Evolutionary conservation across 2,888 invertebrate species (phyloP).

Genomic region (Lepidochrysops patricia): DNA sequence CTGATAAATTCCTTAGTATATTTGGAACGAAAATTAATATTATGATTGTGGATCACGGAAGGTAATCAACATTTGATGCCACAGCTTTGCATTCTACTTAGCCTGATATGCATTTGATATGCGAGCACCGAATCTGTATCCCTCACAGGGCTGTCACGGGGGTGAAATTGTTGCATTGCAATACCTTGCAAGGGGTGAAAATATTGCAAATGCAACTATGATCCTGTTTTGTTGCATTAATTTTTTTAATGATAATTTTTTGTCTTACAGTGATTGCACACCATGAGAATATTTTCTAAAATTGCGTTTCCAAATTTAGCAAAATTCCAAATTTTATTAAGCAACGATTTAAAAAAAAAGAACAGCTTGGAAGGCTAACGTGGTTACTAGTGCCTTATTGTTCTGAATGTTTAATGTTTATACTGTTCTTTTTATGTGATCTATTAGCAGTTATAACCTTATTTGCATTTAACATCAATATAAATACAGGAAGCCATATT

Average conservation of each 20-base stretch:
- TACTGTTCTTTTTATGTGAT: too few relatives aligned
- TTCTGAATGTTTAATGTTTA: too few relatives aligned
- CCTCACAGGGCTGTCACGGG: neutral
- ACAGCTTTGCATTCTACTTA: neutral
- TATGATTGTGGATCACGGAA: neutral
- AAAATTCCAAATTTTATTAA: too few relatives aligned
- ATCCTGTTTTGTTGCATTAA: neutral
- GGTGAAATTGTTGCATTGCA: neutral
- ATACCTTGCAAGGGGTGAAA: neutral
- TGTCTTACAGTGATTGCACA: too few relatives aligned
- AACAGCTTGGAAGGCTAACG: too few relatives aligned
- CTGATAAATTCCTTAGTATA: neutral
- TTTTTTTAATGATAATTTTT: too few relatives aligned
- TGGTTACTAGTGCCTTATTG: too few relatives aligned
- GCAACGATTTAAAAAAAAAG: too few relatives aligned
- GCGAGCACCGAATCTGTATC: constrained; percentile 3
- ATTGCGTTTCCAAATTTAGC: too few relatives aligned
- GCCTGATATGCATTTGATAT: constrained; percentile 2
- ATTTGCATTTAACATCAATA: neutral
- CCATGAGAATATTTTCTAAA: too few relatives aligned
- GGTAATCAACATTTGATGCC: neutral
- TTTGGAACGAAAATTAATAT: neutral
- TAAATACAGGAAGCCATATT: neutral
- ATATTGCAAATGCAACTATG: neutral
- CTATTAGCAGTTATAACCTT: too few relatives aligned